Conservation (phyloP, 2,113 vertebrate genomes). For the Pygoscelis adeliae region DNA sequence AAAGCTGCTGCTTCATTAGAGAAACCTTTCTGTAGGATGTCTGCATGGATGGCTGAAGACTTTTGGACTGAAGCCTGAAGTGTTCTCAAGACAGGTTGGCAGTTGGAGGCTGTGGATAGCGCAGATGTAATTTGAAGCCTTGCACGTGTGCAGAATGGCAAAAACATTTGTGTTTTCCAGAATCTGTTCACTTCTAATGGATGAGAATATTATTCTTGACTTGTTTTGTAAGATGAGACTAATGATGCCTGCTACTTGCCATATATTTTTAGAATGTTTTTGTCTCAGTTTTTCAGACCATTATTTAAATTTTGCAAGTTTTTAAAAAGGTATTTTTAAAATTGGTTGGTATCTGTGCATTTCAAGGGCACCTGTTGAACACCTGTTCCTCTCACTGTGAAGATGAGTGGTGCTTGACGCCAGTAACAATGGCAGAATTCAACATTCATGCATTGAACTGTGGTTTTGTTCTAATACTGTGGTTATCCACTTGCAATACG, state of each 20-base stretch:
- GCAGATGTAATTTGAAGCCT: neutral
- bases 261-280: neutral
- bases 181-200: neutral
- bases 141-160: neutral
- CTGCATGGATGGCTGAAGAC: neutral
- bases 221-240: neutral
- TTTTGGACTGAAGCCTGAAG: constrained; percentile 8
- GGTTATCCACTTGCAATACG: neutral
- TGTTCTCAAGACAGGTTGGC: neutral
- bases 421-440: neutral
- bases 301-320: neutral
- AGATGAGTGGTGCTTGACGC: neutral
- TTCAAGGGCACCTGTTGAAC: neutral
- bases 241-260: neutral
- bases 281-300: neutral
- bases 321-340: neutral
- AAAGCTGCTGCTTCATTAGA: neutral
- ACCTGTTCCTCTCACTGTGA: neutral
- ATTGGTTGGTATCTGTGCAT: neutral
- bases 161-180: neutral
- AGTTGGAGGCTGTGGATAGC: neutral
- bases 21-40: neutral
- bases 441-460: neutral
- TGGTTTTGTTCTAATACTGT: neutral
- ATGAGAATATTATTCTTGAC: neutral